Evolutionary conservation across 2,113 vertebrate species (phyloP), one percentile per base, ranked within the genome.

Genomic region (Octodon degus): DNA sequence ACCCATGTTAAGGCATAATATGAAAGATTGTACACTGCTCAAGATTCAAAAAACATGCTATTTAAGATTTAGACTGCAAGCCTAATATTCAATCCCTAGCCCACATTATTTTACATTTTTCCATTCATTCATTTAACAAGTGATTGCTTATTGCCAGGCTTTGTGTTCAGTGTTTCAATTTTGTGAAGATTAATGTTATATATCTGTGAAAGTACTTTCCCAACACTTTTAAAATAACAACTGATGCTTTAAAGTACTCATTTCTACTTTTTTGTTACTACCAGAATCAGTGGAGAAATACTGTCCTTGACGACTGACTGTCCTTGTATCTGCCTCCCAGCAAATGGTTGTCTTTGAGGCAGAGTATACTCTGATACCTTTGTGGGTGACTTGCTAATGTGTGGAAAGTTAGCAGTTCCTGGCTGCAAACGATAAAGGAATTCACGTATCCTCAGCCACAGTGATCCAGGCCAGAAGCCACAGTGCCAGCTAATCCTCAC

Each of bases 1-100:
- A 87, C 90, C 19, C 11, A 94, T 81, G 77, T 74, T 68, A 80
- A 91, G 27, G 5, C 24, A 85, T 4, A 93, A 76, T 89, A 65
- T 12, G 89, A 93, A 88, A 92, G 27, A 91, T 79, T 67, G 74
- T 30, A 81, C 17, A 89, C 67, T 43, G 65, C 27, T 80, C 50
- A 82, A 37, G 24, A 63, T 81, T 92, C 6, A 90, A 92, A 97
- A 97, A 37, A 58, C 40, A 11, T 81, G 94, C 82, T n/a, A 74
- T 5, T 90, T 34, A 86, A 74, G n/a, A 81, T 90, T 87, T 87
- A 86, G 94, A 93, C 89, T 94, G 37, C 9, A 84, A 25, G 17
- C 10, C 76, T 19, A 74, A 32, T 90, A 89, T 65, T 96, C 27
- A 85, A 13, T 58, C 1, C 40, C 77, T 89, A 40, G 12, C 24